Evolutionary conservation across 1,140 invertebrate genomes (phyloP).

Genomic region (Drosophila murphyi): DNA sequence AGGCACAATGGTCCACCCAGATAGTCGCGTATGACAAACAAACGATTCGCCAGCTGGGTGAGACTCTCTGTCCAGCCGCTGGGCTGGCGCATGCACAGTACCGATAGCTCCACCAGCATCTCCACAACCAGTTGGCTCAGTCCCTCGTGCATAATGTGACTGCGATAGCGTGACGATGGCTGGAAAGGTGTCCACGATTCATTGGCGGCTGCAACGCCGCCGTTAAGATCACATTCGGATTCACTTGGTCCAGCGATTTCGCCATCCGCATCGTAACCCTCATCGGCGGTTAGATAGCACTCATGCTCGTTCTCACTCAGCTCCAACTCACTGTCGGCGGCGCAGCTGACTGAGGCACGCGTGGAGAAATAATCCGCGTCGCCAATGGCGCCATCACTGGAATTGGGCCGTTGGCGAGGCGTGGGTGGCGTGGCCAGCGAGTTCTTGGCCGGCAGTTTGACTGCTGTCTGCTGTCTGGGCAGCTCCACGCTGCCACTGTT

Average conservation of each 20-base stretch:
- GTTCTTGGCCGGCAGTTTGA: conserved; percentile 68
- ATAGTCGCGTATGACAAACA: conserved; percentile 77
- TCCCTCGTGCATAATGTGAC: conserved; percentile 75
- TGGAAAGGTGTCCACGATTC: conserved; percentile 76
- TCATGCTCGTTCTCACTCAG: conserved; percentile 78
- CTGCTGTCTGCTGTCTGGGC: conserved; percentile 57
- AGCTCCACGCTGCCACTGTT: conserved; percentile 68
- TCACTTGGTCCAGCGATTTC: conserved; percentile 76
- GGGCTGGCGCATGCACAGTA: conserved; percentile 71
- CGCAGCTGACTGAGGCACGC: conserved; percentile 68
- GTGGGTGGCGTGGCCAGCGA: conserved; percentile 64
- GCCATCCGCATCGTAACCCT: conserved; percentile 83
- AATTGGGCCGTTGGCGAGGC: conserved; percentile 47
- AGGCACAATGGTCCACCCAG: conserved; percentile 77
- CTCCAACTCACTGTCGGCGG: conserved; percentile 79
- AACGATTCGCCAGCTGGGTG: conserved; percentile 69
- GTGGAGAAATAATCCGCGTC: conserved; percentile 79
- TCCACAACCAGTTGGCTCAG: conserved; percentile 78
- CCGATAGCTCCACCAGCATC: conserved; percentile 76
- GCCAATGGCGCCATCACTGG: conserved; percentile 57
- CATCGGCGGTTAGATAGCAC: conserved; percentile 77
- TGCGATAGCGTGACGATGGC: conserved; percentile 76
- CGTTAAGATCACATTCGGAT: conserved; percentile 64
- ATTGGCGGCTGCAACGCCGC: conserved; percentile 35
- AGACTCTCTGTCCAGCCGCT: conserved; percentile 77